Conservation (phyloP, 2,888 invertebrate species). For the Pollenia griseotomentosa region DNA sequence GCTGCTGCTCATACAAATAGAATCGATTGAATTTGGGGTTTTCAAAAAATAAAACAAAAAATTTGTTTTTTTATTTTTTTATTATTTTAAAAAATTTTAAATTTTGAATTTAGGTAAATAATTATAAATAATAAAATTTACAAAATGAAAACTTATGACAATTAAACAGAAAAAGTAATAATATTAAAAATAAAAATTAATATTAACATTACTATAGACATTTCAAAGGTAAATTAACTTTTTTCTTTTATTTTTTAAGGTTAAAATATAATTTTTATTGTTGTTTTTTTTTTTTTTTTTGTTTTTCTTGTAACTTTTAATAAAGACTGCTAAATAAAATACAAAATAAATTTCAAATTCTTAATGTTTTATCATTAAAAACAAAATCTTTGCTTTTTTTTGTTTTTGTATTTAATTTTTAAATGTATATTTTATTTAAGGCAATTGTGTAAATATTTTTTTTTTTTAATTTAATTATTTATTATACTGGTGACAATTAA, state of each 20-base stretch:
- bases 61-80: conserved; percentile 26
- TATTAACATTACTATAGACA: conserved; percentile 57
- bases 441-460: conserved; percentile 24
- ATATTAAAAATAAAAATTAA: conserved; percentile 54
- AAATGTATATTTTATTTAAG: conserved; percentile 30
- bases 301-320: not conserved
- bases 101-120: conserved; percentile 68
- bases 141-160: conserved; percentile 60
- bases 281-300: not conserved
- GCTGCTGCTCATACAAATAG: too few species aligned
- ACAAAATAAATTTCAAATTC: not conserved
- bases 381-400: conserved; percentile 30
- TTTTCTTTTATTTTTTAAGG: conserved; percentile 6
- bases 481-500: conserved; percentile 58
- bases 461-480: conserved; percentile 17
- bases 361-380: not conserved
- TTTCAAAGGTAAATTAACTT: conserved; percentile 29
- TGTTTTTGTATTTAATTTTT: conserved; percentile 5
- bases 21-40: too few species aligned
- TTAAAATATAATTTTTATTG: conserved; percentile 4
- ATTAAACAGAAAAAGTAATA: conserved; percentile 48
- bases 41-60: conserved; percentile 1
- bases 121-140: conserved; percentile 70
- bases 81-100: conserved; percentile 55
- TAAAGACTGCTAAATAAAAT: conserved; percentile 11